Percentiles rank a stretch among this genome's conserved stretches.
Evolutionary conservation across 1,140 invertebrate species (phyloP).

Genomic region (Apis mellifera): DNA sequence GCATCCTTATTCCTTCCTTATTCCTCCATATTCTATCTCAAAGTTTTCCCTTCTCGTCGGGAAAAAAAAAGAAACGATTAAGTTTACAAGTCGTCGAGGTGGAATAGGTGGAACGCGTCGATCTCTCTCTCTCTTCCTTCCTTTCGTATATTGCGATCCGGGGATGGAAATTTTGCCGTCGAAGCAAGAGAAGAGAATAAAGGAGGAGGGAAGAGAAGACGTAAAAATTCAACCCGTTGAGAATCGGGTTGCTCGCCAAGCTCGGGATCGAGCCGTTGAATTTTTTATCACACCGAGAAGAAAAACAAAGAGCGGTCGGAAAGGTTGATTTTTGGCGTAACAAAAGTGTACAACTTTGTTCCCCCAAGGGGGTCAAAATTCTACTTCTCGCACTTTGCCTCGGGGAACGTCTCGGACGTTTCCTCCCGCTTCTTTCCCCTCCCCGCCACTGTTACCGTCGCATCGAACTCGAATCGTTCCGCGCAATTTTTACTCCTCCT

Average conservation of each 20-base stretch:
- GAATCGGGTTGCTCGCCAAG: background rate
- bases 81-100: background rate
- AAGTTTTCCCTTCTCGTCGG: background rate
- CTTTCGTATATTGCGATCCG: background rate
- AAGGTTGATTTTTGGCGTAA: conserved; percentile 18
- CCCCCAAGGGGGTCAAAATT: background rate
- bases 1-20: background rate
- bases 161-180: background rate
- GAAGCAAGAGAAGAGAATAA: too few relatives aligned
- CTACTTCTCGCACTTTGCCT: background rate
- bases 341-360: conserved; percentile 18
- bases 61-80: background rate
- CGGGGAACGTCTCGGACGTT: background rate
- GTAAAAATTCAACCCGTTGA: background rate
- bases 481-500: background rate
- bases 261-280: background rate
- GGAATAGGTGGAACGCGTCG: too few relatives aligned
- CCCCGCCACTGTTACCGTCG: too few relatives aligned
- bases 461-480: background rate
- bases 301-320: background rate
- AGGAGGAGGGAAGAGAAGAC: too few relatives aligned
- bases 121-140: background rate
- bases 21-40: background rate
- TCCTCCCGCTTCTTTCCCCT: background rate
- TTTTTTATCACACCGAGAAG: background rate